Conservation (phyloP, 1,140 invertebrate species). For the Daktulosphaira vitifoliae region DNA sequence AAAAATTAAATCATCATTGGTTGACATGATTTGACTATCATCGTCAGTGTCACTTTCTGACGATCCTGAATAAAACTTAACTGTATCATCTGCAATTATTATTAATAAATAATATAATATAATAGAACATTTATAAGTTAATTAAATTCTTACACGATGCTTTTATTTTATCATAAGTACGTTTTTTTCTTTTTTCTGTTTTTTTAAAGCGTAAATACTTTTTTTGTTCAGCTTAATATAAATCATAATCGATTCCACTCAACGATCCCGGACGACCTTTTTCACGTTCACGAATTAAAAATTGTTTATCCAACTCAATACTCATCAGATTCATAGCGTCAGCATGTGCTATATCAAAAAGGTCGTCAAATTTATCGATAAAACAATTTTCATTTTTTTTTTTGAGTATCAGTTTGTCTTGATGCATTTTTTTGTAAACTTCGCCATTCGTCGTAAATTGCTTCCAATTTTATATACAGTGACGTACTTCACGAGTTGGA, state of each 20-base stretch:
- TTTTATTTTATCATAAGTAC: neutral
- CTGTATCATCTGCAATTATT: neutral
- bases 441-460: constrained; percentile 34
- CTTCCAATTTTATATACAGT: constrained; percentile 36
- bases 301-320: constrained; percentile 35
- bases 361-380: constrained; percentile 36
- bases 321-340: constrained; percentile 36
- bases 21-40: no score
- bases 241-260: neutral
- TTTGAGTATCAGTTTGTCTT: constrained; percentile 16
- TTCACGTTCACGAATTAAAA: constrained; percentile 35
- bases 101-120: neutral
- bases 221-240: neutral
- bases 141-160: neutral
- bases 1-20: no score
- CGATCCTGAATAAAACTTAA: neutral
- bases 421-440: constrained; percentile 30
- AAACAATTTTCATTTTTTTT: constrained; percentile 35
- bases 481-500: constrained; percentile 29
- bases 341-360: constrained; percentile 39
- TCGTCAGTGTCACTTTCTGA: neutral
- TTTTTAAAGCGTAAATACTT: constrained; percentile 22
- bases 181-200: neutral
- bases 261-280: constrained; percentile 32
- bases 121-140: neutral